Evolutionary conservation across 35 echinoderm and acorn worm genomes (phyloP).

Genomic region (Nesometra sesokonis): DNA sequence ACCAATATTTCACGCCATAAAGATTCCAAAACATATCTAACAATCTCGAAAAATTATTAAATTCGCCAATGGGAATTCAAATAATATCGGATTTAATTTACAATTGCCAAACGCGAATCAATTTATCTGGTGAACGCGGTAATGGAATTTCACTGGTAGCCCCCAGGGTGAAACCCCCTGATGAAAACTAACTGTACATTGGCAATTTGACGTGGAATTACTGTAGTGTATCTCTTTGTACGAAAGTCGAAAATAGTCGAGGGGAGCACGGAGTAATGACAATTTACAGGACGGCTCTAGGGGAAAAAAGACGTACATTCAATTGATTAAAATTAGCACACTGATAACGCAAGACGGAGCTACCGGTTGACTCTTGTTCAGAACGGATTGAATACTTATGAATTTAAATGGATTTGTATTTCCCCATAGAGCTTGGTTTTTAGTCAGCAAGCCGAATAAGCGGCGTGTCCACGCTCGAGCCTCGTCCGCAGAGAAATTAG

Average conservation of each 20-base stretch:
- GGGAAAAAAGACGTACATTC: not conserved
- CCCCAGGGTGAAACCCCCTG: not conserved
- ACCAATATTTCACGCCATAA: not conserved
- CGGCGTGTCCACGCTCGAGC: not conserved
- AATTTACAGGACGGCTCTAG: not conserved
- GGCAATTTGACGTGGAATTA: not conserved
- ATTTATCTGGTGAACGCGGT: not conserved
- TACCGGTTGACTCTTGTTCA: not conserved
- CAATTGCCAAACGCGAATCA: not conserved
- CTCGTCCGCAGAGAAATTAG: not conserved
- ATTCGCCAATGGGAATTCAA: not conserved
- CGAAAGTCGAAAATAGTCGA: not conserved
- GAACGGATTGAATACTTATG: not conserved
- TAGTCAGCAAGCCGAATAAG: not conserved
- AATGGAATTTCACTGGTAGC: not conserved
- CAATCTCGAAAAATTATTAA: conserved; percentile 1
- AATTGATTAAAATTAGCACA: not conserved
- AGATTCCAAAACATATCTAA: not conserved
- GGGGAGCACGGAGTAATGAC: not conserved
- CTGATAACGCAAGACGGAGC: not conserved
- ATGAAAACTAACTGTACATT: not conserved
- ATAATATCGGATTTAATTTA: not conserved
- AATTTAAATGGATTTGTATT: not conserved
- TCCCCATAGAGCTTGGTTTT: not conserved
- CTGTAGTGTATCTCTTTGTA: not conserved